Conservation (phyloP, 2,113 vertebrate genomes). For the Notechis scutatus region DNA sequence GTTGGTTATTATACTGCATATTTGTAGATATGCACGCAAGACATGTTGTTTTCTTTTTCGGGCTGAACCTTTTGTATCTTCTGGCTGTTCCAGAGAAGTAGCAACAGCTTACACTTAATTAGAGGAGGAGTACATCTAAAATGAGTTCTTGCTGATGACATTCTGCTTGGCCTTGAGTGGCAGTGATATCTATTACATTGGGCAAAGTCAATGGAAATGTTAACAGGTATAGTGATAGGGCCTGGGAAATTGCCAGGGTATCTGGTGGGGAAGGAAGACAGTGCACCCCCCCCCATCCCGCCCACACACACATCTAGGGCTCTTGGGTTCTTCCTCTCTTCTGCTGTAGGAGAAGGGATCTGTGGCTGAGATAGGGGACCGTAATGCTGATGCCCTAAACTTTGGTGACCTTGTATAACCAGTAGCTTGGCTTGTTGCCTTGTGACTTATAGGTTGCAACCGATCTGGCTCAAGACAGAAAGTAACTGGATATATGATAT, state of each 20-base stretch:
- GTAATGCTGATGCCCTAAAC: too few species aligned
- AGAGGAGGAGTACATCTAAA: conserved; percentile 8
- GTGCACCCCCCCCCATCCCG: too few species aligned
- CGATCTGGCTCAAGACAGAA: not conserved
- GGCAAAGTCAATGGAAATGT: conserved; percentile 24
- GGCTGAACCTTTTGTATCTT: not conserved
- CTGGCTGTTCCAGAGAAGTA: not conserved
- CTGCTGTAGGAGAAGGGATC: not conserved
- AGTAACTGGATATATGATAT: not conserved
- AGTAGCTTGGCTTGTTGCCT: not conserved
- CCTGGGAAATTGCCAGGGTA: conserved; percentile 1
- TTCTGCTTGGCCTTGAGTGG: not conserved
- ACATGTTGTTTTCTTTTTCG: not conserved
- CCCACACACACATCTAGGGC: not conserved
- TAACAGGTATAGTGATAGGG: conserved; percentile 17
- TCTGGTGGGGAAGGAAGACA: not conserved
- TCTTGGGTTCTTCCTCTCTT: not conserved
- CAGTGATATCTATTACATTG: conserved; percentile 10
- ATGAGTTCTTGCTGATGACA: not conserved
- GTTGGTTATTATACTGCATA: not conserved
- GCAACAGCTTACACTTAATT: not conserved
- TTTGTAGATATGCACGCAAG: not conserved
- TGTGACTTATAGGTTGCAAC: not conserved
- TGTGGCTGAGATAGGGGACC: too few species aligned
- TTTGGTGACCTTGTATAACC: conserved; percentile 2